Evolutionary conservation across 2,797 vertebrate genomes (phyloP), one percentile per base, ranked within the genome.

Genomic region (Lacerta viridis): DNA sequence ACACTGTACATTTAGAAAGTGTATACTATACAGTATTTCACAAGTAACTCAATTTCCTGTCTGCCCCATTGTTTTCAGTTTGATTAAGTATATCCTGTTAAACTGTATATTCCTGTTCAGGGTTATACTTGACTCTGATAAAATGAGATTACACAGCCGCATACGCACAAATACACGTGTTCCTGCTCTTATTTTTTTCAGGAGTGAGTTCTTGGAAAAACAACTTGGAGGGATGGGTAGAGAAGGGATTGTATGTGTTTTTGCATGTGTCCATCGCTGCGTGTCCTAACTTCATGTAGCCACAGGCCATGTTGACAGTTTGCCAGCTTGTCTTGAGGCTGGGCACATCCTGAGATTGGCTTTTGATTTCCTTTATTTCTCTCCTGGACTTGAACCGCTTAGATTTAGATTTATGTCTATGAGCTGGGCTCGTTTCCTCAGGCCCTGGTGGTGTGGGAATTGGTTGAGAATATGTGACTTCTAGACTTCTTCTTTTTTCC

Each of bases 51-150:
- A 92, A 80, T 95, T 96, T 97, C 97, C 97, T 95, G 97, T 95
- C 96, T 96, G 93, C 93, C 72, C 97, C 94, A 96, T 97, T 98
- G 97, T 98, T 97, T 97, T 96, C 92, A 88, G 92, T 95, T 95
- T 97, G 97, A 97, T 97, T 93, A 96, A 97, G 95, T 97, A 71
- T 96, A 96, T 98, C 97, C 97, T 98, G 97, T 97, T 97, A 95
- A 97, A 97, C 94, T 96, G 96, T 96, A 96, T 97, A 97, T 97
- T 98, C 96, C 97, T 97, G 96, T 97, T 96, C 93, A 87, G 94
- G 90, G 92, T 96, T 93, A 89, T 89, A 93, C 92, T 95, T 95
- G 61, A 78, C 92, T 94, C 92, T 91, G 94, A 96, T 97, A 95
- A 96, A 96, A 93, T 41, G 92, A 94, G 93, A 90, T 92, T 92